phyloP scores from a whole-genome alignment of 2,113 vertebrate species.

The Acanthochromis polyacanthus region DNA sequence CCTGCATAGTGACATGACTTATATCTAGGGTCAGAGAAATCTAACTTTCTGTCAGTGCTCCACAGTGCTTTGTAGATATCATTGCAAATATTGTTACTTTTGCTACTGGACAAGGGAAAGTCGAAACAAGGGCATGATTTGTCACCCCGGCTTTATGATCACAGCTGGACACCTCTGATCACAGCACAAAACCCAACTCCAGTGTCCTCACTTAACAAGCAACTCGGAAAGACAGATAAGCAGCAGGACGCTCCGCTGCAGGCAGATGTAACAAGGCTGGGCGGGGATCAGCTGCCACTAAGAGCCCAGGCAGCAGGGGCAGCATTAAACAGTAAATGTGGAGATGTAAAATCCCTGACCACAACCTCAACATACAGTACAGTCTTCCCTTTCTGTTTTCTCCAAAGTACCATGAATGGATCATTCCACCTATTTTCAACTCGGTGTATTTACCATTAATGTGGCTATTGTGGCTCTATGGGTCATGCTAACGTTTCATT shows the following conservation, averaged over 20 bases:
- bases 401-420: background rate
- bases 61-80: background rate
- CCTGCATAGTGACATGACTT: background rate
- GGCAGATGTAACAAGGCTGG: conserved; percentile 7
- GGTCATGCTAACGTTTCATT: too few species aligned
- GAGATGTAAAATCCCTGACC: background rate
- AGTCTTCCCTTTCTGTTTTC: background rate
- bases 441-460: background rate
- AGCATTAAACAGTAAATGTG: background rate
- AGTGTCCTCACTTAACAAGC: conserved; percentile 16
- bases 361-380: background rate
- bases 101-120: background rate
- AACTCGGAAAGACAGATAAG: conserved; percentile 19
- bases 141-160: background rate
- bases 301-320: background rate
- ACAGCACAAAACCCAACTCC: background rate
- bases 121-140: conserved; percentile 16
- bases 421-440: background rate
- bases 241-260: conserved; percentile 7
- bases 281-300: conserved; percentile 18
- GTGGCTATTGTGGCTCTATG: background rate
- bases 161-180: conserved; percentile 7
- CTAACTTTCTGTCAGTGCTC: background rate
- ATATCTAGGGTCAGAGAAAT: background rate
- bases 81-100: conserved; percentile 2